These are phyloP conservation scores for Hemistola chrysoprasaria DNA, from an alignment of 2,888 invertebrate species.

Conservation along the genomic window DNA sequence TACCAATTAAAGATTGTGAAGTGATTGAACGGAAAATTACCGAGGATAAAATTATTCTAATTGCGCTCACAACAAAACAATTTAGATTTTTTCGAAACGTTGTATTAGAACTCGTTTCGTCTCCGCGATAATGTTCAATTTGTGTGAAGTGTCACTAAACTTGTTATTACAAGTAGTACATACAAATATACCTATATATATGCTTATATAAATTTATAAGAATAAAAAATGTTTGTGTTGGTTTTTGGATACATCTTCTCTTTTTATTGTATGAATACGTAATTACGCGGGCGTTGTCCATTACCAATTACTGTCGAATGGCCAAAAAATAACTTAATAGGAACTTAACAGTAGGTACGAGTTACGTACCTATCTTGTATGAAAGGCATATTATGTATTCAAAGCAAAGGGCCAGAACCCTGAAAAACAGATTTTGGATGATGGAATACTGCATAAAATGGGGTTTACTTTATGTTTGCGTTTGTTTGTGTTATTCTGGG, in stretches of 20 bases:
- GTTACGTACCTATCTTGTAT: too few relatives aligned
- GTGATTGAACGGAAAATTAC: conserved; percentile 17
- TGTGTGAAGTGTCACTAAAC: conserved; percentile 27
- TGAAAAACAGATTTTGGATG: too few relatives aligned
- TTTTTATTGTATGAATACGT: conserved; percentile 79
- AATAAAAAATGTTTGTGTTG: too few relatives aligned
- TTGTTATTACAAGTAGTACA: conserved; percentile 26
- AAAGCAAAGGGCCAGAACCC: too few relatives aligned
- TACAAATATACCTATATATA: conserved; percentile 6
- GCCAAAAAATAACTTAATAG: conserved; percentile 48
- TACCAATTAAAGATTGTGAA: background rate
- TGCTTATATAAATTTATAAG: conserved; percentile 31
- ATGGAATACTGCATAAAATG: too few relatives aligned
- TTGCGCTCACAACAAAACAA: conserved; percentile 34
- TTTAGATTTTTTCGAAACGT: conserved; percentile 35
- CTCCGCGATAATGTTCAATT: conserved; percentile 31
- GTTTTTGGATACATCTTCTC: conserved; percentile 64
- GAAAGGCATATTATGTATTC: too few relatives aligned
- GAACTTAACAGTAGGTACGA: conserved; percentile 7
- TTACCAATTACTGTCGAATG: conserved; percentile 68
- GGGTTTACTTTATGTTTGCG: too few relatives aligned
- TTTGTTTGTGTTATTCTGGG: too few relatives aligned
- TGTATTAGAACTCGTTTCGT: conserved; percentile 38
- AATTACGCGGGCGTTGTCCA: conserved; percentile 66
- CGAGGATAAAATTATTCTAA: conserved; percentile 29